Conservation (phyloP, 2,888 invertebrate genomes). For the Lithophane ornitopus region DNA sequence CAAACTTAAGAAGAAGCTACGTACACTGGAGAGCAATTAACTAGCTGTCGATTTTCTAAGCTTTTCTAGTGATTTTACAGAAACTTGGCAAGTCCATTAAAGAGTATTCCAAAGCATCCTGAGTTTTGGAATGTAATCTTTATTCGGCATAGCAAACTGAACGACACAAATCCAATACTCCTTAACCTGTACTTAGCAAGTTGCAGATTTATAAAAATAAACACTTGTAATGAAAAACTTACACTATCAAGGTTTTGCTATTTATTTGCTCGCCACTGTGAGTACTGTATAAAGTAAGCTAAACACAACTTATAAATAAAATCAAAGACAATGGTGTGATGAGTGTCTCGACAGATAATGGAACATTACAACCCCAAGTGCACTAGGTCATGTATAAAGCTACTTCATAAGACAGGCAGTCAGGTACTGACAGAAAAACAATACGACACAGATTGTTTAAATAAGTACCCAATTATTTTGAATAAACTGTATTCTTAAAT, state of each 20-base stretch:
- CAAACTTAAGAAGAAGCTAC: constrained; percentile 56
- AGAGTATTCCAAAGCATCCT: constrained; percentile 52
- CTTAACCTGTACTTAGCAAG: constrained; percentile 29
- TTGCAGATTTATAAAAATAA: constrained; percentile 41
- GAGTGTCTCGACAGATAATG: constrained; percentile 36
- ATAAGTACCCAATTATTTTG: constrained; percentile 14
- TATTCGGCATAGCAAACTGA: constrained; percentile 51
- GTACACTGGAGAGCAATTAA: constrained; percentile 54
- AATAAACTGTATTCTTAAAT: constrained; percentile 43
- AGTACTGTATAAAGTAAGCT: constrained; percentile 51
- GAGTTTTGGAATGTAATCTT: constrained; percentile 56
- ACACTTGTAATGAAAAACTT: constrained; percentile 53
- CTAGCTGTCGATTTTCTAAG: constrained; percentile 57
- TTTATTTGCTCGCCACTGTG: constrained; percentile 60
- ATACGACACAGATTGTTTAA: constrained; percentile 22
- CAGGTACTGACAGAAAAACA: constrained; percentile 42
- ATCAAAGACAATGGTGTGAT: constrained; percentile 50
- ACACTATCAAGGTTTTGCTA: constrained; percentile 58
- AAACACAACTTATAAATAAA: constrained; percentile 63
- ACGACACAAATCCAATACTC: constrained; percentile 40
- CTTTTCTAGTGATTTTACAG: constrained; percentile 44
- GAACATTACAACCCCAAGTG: constrained; percentile 48
- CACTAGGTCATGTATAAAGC: constrained; percentile 37
- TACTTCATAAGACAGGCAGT: constrained; percentile 39
- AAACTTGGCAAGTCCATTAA: constrained; percentile 51